Percentiles rank a stretch among this genome's conserved stretches.
Conservation (phyloP, 1,140 invertebrate genomes). For the Trachelipus rathkii region DNA sequence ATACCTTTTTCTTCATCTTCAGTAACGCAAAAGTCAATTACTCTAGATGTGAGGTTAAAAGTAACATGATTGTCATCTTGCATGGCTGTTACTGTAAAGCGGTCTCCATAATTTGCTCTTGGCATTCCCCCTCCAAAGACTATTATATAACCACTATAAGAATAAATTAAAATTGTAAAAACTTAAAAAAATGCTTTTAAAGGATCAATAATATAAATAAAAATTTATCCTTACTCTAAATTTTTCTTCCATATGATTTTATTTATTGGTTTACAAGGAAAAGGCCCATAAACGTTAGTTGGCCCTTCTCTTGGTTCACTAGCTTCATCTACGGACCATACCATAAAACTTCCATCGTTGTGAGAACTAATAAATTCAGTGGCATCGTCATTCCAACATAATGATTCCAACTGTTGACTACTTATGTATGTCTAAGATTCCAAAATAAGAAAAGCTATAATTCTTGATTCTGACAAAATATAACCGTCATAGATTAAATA, state of each 20-base stretch:
- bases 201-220: no score
- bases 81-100: slow-evolving; percentile 83
- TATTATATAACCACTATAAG: slow-evolving; percentile 48
- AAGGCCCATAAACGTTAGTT: slow-evolving; percentile 82
- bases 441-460: not conserved
- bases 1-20: slow-evolving; percentile 46
- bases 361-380: slow-evolving; percentile 84
- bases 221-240: slow-evolving; percentile 52
- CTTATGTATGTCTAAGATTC: slow-evolving; percentile 68
- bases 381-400: slow-evolving; percentile 73
- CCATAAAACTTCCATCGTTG: slow-evolving; percentile 85
- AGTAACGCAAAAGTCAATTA: slow-evolving; percentile 61
- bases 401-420: slow-evolving; percentile 84
- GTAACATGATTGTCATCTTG: slow-evolving; percentile 63
- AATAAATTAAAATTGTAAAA: no score
- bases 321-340: slow-evolving; percentile 62
- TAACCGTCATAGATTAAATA: no score
- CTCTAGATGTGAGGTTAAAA: slow-evolving; percentile 91
- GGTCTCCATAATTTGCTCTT: slow-evolving; percentile 83
- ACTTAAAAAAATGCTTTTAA: no score
- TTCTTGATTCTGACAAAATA: no score
- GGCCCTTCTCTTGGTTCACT: slow-evolving; percentile 64
- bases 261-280: slow-evolving; percentile 89
- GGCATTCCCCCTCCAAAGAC: slow-evolving; percentile 88
- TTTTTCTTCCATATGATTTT: slow-evolving; percentile 63